Evolutionary conservation across 2,113 vertebrate species (phyloP).

Genomic region (Choloepus hoffmanni): DNA sequence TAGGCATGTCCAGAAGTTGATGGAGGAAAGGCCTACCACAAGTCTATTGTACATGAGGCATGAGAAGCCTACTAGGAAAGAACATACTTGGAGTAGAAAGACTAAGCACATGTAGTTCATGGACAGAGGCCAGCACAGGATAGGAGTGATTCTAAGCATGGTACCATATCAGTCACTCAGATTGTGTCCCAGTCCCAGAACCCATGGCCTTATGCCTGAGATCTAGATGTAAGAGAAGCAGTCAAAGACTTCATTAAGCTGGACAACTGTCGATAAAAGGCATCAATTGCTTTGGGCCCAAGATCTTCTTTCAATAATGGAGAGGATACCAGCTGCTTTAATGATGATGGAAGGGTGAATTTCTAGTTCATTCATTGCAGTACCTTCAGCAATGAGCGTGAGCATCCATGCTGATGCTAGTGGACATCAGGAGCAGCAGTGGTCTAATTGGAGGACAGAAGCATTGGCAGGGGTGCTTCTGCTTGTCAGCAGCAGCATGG

Average conservation of each 20-base stretch:
- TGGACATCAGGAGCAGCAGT: not conserved
- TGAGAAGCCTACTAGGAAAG: not conserved
- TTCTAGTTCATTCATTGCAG: not conserved
- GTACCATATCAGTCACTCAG: not conserved
- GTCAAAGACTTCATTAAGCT: not conserved
- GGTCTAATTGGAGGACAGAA: not conserved
- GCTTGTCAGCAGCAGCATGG: not conserved
- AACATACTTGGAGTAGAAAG: slow-evolving; percentile 9
- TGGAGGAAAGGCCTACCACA: not conserved
- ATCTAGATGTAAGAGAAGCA: not conserved
- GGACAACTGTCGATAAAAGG: not conserved
- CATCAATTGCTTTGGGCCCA: not conserved
- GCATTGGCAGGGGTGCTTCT: not conserved
- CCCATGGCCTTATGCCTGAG: not conserved
- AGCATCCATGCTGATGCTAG: not conserved
- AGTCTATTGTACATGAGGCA: slow-evolving; percentile 36
- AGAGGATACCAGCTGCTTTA: not conserved
- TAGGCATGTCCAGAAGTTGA: not conserved
- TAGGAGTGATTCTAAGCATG: not conserved
- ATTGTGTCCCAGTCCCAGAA: not conserved
- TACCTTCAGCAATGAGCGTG: not conserved
- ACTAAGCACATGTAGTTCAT: slow-evolving; percentile 30
- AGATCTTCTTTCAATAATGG: slow-evolving; percentile 33
- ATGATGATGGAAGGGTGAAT: not conserved
- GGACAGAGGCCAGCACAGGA: not conserved